Conservation (phyloP, 2,113 vertebrate species). For the Chunga burmeisteri region DNA sequence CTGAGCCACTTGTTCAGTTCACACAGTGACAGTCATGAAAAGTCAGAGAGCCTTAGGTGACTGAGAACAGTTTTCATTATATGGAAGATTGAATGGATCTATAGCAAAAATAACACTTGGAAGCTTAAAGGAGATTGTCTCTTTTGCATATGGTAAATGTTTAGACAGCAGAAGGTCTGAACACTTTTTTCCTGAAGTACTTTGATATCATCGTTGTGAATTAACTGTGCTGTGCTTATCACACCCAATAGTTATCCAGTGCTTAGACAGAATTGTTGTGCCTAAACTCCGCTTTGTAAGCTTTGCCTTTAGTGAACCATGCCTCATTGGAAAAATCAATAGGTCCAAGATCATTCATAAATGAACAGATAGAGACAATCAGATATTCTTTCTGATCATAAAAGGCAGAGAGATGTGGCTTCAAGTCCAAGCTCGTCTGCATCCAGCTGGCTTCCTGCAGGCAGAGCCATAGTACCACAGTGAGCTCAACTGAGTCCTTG, state of each 20-base stretch:
- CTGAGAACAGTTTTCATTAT: background rate
- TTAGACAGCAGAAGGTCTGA: background rate
- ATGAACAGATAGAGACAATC: background rate
- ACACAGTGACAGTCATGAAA: rapidly evolving
- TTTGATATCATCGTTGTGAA: background rate
- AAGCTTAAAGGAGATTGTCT: background rate
- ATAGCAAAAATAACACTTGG: background rate
- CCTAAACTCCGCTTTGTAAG: background rate
- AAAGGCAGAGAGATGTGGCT: background rate
- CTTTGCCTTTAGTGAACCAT: background rate
- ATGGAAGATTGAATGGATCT: background rate
- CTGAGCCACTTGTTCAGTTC: background rate
- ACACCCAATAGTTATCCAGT: background rate
- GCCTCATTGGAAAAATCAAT: background rate
- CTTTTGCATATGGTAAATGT: background rate
- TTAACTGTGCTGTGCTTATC: background rate
- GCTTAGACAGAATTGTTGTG: background rate
- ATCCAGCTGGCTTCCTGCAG: background rate
- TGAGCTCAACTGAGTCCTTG: rapidly evolving
- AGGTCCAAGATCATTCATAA: rapidly evolving
- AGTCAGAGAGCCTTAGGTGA: background rate
- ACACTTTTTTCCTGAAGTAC: background rate
- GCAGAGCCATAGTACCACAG: background rate
- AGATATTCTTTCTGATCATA: background rate
- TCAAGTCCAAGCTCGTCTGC: background rate